These are phyloP conservation scores for Electrophaes corylata DNA, from an alignment of 2,888 invertebrate species.

Conservation along the genomic window DNA sequence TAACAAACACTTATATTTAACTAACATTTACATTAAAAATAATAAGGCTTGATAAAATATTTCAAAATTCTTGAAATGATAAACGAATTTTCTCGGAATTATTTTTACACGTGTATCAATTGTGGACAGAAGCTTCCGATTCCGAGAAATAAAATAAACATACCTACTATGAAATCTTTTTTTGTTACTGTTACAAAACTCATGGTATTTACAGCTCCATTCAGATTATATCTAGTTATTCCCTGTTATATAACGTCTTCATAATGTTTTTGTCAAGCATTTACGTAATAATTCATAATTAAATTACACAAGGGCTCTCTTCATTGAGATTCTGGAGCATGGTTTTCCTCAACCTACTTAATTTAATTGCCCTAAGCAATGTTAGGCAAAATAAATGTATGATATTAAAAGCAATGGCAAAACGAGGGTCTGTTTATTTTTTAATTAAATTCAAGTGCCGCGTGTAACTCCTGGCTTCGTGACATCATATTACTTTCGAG, in stretches of 20 bases:
- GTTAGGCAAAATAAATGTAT: slow-evolving; percentile 19
- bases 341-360: slow-evolving; percentile 24
- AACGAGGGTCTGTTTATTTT: slow-evolving; percentile 18
- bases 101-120: background rate
- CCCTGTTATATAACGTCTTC: background rate
- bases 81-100: background rate
- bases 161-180: background rate
- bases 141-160: background rate
- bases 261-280: slow-evolving; percentile 10
- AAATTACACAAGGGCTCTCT: slow-evolving; percentile 10
- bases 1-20: no score
- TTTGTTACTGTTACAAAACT: background rate
- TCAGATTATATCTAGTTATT: background rate
- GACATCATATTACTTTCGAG: background rate
- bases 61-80: background rate
- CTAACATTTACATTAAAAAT: no score
- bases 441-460: slow-evolving; percentile 4
- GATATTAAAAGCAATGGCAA: slow-evolving; percentile 6
- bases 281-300: slow-evolving; percentile 16
- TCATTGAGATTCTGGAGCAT: slow-evolving; percentile 10
- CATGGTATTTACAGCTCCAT: background rate
- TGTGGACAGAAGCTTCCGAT: background rate
- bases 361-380: slow-evolving; percentile 22
- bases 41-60: no score
- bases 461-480: background rate